phyloP scores from a whole-genome alignment of 2,113 vertebrate genomes.

The Neotoma lepida region DNA sequence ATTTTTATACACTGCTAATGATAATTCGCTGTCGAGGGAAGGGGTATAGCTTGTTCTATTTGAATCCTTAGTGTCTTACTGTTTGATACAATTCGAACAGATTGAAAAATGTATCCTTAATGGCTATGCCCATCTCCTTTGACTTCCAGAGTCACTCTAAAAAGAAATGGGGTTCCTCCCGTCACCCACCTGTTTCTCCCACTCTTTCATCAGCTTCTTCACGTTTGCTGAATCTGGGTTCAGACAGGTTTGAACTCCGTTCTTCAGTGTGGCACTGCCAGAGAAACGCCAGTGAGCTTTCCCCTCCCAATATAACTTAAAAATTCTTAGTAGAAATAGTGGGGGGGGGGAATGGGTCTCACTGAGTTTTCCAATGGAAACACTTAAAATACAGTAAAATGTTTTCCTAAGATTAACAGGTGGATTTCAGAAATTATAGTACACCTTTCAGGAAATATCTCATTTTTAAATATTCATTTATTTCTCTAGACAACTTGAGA shows the following conservation, averaged over 20 bases:
- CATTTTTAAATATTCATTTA: slow-evolving; percentile 43
- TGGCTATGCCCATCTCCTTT: not conserved
- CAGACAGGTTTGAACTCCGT: slow-evolving; percentile 61
- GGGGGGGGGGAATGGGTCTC: not conserved
- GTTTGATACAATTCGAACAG: not conserved
- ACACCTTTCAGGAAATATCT: not conserved
- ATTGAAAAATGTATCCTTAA: not conserved
- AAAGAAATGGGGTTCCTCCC: not conserved
- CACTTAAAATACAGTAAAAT: slow-evolving; percentile 47
- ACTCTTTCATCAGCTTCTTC: slow-evolving; percentile 48
- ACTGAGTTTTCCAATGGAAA: slow-evolving; percentile 48
- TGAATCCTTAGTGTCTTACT: not conserved
- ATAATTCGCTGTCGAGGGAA: not conserved
- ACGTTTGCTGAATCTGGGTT: slow-evolving; percentile 65
- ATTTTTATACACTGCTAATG: not conserved
- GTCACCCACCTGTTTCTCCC: slow-evolving; percentile 74
- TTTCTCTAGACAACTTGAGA: slow-evolving; percentile 51
- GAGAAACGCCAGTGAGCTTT: slow-evolving; percentile 26
- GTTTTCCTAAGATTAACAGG: slow-evolving; percentile 8
- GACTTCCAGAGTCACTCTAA: slow-evolving; percentile 27
- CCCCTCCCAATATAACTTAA: not conserved
- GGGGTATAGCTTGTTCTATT: not conserved
- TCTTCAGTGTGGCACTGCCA: slow-evolving; percentile 70
- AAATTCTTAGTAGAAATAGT: slow-evolving; percentile 11
- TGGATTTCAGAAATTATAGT: slow-evolving; percentile 8